These are phyloP conservation scores for Oreochromis niloticus DNA, from an alignment of 2,113 vertebrate genomes.

Conservation along the genomic window DNA sequence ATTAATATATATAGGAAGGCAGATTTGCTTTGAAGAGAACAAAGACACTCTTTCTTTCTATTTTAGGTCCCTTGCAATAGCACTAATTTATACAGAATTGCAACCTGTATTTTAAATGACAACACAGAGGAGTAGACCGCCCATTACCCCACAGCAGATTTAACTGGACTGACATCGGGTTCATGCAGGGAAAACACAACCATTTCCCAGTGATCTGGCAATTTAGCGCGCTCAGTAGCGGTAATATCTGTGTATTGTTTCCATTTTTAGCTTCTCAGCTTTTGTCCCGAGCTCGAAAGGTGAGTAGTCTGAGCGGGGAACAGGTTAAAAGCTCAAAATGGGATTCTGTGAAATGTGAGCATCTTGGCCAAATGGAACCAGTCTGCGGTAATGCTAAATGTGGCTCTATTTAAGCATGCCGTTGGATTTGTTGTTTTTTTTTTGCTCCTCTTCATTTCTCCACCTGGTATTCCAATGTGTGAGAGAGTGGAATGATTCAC, in stretches of 20 bases:
- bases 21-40: slow-evolving; percentile 44
- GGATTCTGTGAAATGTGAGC: not conserved
- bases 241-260: not conserved
- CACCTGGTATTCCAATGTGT: slow-evolving; percentile 53
- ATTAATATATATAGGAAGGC: slow-evolving; percentile 46
- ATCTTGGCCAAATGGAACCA: not conserved
- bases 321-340: not conserved
- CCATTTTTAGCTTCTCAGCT: not conserved
- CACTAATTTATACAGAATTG: slow-evolving; percentile 20
- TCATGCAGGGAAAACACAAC: not conserved
- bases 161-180: not conserved
- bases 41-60: slow-evolving; percentile 19
- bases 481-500: slow-evolving; percentile 56
- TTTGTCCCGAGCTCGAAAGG: not conserved
- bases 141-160: not conserved
- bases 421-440: slow-evolving; percentile 23
- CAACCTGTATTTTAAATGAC: slow-evolving; percentile 9
- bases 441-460: slow-evolving; percentile 23
- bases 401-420: not conserved
- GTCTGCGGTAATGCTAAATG: not conserved
- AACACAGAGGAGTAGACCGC: not conserved
- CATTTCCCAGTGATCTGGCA: not conserved
- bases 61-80: not conserved
- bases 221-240: not conserved
- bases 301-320: not conserved